Conservation (phyloP, 2,888 invertebrate species). For the Thyatira batis region DNA sequence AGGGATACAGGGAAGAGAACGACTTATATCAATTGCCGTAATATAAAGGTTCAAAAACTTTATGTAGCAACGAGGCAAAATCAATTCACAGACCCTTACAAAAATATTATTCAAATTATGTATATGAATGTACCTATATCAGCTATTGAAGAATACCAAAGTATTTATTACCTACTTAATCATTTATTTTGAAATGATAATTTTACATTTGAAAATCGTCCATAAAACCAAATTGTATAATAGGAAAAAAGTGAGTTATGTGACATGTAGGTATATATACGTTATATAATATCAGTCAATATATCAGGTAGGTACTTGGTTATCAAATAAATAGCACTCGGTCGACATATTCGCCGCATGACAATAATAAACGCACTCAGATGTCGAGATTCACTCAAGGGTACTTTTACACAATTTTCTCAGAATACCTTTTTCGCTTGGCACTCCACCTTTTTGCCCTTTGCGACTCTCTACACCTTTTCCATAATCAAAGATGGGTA, state of each 20-base stretch:
- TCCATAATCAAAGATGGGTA: slow-evolving; percentile 68
- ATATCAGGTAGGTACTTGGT: slow-evolving; percentile 23
- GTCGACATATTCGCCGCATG: slow-evolving; percentile 40
- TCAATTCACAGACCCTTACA: background rate
- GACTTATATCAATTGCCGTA: slow-evolving; percentile 29
- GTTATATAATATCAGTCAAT: slow-evolving; percentile 8
- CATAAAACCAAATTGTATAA: too few relatives aligned
- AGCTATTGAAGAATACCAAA: too few relatives aligned
- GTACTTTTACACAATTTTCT: slow-evolving; percentile 66
- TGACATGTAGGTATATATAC: too few relatives aligned
- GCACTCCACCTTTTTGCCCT: slow-evolving; percentile 61
- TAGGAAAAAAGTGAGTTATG: too few relatives aligned
- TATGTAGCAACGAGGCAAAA: slow-evolving; percentile 7
- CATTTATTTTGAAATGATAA: too few relatives aligned
- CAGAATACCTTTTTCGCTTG: slow-evolving; percentile 56
- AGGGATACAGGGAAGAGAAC: slow-evolving; percentile 41
- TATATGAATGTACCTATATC: too few relatives aligned
- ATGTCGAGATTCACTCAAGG: slow-evolving; percentile 57
- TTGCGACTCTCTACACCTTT: slow-evolving; percentile 65
- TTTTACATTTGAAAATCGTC: too few relatives aligned
- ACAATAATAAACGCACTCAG: slow-evolving; percentile 62
- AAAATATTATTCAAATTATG: too few relatives aligned
- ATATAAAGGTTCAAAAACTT: background rate
- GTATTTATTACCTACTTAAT: too few relatives aligned
- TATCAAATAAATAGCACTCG: slow-evolving; percentile 43